Percentiles rank a stretch among this genome's conserved stretches.
These are phyloP conservation scores for Muscidifurax raptorellus DNA, from an alignment of 1,140 invertebrate genomes.

Conservation along the genomic window DNA sequence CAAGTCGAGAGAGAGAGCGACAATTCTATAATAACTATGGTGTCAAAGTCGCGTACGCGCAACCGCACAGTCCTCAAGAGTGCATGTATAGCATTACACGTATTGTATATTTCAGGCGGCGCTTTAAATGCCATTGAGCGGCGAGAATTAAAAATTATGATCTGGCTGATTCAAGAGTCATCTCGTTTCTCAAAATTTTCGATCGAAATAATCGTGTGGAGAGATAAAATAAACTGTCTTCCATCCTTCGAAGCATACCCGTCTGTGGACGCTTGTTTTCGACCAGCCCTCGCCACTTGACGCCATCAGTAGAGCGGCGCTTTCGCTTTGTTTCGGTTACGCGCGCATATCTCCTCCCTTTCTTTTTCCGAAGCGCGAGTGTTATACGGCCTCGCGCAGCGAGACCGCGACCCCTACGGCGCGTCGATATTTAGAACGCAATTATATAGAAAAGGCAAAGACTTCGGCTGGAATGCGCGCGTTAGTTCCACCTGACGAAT, in stretches of 20 bases:
- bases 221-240: no score
- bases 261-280: no score
- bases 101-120: neutral
- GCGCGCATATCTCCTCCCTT: constrained; percentile 3
- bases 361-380: neutral
- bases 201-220: no score
- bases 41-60: constrained; percentile 27
- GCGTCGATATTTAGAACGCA: constrained; percentile 42
- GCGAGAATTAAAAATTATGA: neutral
- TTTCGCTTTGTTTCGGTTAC: constrained; percentile 25
- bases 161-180: neutral
- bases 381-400: neutral
- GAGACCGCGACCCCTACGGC: constrained; percentile 25
- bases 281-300: constrained; percentile 9
- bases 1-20: neutral
- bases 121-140: constrained; percentile 15
- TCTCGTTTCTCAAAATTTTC: no score
- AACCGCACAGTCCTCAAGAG: neutral
- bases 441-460: constrained; percentile 25
- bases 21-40: no score
- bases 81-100: no score
- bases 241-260: no score
- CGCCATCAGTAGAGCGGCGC: neutral
- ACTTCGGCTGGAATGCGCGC: neutral
- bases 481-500: constrained; percentile 24